A percentile compares a stretch with the other conserved stretches of the same genome.
phyloP scores from a whole-genome alignment of 2,888 invertebrate species.

The Calameuta filiformis region DNA sequence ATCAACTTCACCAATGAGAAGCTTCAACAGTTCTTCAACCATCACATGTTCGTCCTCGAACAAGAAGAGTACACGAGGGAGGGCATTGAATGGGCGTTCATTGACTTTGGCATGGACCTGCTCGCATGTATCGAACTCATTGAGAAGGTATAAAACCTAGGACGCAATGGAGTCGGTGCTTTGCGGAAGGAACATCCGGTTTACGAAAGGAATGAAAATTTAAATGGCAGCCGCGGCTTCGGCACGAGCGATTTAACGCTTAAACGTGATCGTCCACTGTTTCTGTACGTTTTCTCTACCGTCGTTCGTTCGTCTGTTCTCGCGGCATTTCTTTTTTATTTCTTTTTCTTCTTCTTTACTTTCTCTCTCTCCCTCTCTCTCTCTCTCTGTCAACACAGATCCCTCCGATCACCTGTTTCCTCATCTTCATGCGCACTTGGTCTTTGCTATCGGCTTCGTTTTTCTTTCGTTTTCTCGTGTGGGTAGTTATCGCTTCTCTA shows the following conservation, averaged over 20 bases:
- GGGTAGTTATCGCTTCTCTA: neutral
- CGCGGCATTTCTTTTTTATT: constrained; percentile 7
- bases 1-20: constrained; percentile 96
- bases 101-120: constrained; percentile 94
- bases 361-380: neutral
- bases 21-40: constrained; percentile 94
- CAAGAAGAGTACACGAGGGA: constrained; percentile 93
- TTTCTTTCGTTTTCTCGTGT: neutral
- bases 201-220: constrained; percentile 2
- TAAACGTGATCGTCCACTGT: constrained; percentile 50
- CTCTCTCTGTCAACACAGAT: neutral
- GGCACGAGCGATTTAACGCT: constrained; percentile 27
- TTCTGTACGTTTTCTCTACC: constrained; percentile 26
- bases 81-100: constrained; percentile 93
- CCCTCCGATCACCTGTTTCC: neutral
- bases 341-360: constrained; percentile 19
- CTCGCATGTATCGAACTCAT: constrained; percentile 95
- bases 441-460: neutral
- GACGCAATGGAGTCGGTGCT: constrained; percentile 4
- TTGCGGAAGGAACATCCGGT: neutral
- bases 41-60: constrained; percentile 94
- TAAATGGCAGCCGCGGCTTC: constrained; percentile 19
- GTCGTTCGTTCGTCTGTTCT: constrained; percentile 25
- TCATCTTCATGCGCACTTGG: neutral
- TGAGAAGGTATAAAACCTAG: constrained; percentile 80